These are phyloP conservation scores for Schizotus pectinicornis DNA, from an alignment of 2,888 invertebrate species.

Conservation along the genomic window DNA sequence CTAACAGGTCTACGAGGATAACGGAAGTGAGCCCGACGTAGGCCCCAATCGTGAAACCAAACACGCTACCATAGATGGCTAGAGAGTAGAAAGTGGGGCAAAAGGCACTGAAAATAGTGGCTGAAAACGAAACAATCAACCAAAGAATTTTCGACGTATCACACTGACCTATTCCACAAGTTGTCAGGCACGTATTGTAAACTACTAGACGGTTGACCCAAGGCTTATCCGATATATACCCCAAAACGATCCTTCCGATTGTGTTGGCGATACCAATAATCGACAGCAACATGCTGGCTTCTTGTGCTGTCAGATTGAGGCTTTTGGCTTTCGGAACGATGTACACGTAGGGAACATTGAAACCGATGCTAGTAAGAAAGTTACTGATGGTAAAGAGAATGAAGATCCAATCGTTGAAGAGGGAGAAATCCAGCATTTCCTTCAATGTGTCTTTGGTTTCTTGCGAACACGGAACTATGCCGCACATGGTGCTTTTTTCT, in stretches of 20 bases:
- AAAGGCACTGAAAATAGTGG: constrained; percentile 80
- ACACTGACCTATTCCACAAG: constrained; percentile 84
- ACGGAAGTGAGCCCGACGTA: constrained; percentile 97
- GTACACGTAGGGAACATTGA: constrained; percentile 92
- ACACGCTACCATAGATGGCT: constrained; percentile 77
- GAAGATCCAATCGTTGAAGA: constrained; percentile 86
- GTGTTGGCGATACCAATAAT: constrained; percentile 89
- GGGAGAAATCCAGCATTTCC: constrained; percentile 85
- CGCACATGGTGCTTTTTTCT: constrained; percentile 56
- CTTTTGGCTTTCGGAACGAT: constrained; percentile 75
- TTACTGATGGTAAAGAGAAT: constrained; percentile 91
- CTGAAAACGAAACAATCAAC: constrained; percentile 58
- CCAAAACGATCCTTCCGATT: constrained; percentile 85
- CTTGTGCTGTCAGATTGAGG: constrained; percentile 63
- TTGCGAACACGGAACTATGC: constrained; percentile 65
- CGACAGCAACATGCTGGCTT: constrained; percentile 75
- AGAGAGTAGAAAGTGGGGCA: constrained; percentile 76
- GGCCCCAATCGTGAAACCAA: constrained; percentile 92
- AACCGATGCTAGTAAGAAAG: constrained; percentile 93
- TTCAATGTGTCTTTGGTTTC: constrained; percentile 74
- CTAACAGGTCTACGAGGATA: constrained; percentile 90
- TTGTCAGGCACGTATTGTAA: constrained; percentile 86
- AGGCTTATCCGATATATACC: constrained; percentile 86
- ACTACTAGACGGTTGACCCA: constrained; percentile 90
- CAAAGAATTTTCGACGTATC: background rate